Evolutionary conservation across 2,113 vertebrate species (phyloP), one percentile per base, ranked within the genome.

Genomic region (Siniperca knerii): DNA sequence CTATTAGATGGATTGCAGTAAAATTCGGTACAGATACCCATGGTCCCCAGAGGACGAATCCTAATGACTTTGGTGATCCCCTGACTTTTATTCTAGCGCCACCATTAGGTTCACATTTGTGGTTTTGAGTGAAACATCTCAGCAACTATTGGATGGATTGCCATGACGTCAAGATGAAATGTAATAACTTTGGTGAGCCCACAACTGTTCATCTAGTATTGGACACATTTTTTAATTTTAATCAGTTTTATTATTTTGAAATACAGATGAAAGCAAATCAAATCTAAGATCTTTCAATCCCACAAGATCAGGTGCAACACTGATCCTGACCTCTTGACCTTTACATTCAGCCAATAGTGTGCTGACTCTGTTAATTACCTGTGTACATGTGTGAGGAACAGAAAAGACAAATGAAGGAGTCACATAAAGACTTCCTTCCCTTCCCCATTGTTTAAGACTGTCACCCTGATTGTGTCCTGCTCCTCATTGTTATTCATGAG

Each of bases 401-500:
- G 20, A 65, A 46, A 79, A 85, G 84, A 85, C 79, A 81, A 87
- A 87, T 86, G 86, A 81, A 72, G 48, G 71, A 69, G 79, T 75
- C 82, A 5, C 73, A 55, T 77, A 65, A 79, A 81, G 89, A 89
- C 86, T 84, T 85, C 67, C 78, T 65, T 57, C 42, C 81, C 69
- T 52, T 82, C 71, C 61, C 64, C 83, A n/a, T 84, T 84, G 91
- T 92, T 87, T 83, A 87, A 94, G 81, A 85, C 76, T 75, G 85
- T 87, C 82, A 71, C 71, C 29, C 37, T 92, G 86, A 92, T 89
- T 85, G 86, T 62, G 86, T 83, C 70, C 77, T 79, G 67, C 66
- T 72, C 64, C 87, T 90, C 88, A 90, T 94, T 93, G 88, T 80
- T 91, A 94, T 94, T 92, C 92, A 93, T 93, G 87, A 91, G 79